These are phyloP conservation scores for Nemurella pictetii DNA, from an alignment of 2,888 invertebrate species.

Conservation along the genomic window DNA sequence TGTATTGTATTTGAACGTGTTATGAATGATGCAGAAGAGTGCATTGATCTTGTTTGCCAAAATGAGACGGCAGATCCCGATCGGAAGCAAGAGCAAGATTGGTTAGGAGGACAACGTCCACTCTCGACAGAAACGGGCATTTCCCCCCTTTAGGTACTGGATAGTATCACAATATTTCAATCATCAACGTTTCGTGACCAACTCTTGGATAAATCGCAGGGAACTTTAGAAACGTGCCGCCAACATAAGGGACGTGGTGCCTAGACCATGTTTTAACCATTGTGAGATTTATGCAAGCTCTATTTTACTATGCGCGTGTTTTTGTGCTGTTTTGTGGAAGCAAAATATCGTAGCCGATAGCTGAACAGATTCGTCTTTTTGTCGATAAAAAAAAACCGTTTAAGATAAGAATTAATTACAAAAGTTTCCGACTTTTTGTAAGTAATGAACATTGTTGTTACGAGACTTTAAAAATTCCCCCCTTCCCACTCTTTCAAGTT, in stretches of 20 bases:
- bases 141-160: not conserved
- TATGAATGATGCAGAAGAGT: constrained; percentile 15
- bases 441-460: constrained; percentile 17
- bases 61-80: constrained; percentile 7
- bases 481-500: constrained; percentile 5
- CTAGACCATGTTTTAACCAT: constrained; percentile 43
- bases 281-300: constrained; percentile 43
- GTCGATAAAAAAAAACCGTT: constrained; percentile 14
- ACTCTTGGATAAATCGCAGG: constrained; percentile 41
- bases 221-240: constrained; percentile 34
- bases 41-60: constrained; percentile 28
- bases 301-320: constrained; percentile 45
- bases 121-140: constrained; percentile 18
- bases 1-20: constrained; percentile 40
- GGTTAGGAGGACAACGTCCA: constrained; percentile 22
- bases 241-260: constrained; percentile 41
- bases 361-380: constrained; percentile 25
- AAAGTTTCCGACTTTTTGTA: constrained; percentile 17
- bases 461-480: not conserved
- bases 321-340: constrained; percentile 39
- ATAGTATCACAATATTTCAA: constrained; percentile 10
- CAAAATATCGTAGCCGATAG: constrained; percentile 28
- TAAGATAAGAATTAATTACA: constrained; percentile 1
- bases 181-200: constrained; percentile 39
- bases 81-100: constrained; percentile 17